These are phyloP conservation scores for Drosophila suboccidentalis DNA, from an alignment of 2,888 invertebrate genomes.

Conservation along the genomic window DNA sequence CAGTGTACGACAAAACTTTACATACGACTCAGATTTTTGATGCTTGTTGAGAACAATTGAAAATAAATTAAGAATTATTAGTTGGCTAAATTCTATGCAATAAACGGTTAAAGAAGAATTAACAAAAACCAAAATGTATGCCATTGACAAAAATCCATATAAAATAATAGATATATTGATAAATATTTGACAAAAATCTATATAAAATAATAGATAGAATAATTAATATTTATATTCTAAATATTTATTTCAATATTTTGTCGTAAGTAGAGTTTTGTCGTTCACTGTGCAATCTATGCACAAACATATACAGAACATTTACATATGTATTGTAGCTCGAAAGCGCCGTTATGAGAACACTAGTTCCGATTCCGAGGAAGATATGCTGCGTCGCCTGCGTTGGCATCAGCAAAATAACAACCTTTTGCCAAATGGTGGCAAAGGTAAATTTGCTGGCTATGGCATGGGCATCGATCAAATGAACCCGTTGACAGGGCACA, in stretches of 20 bases:
- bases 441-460: conserved; percentile 77
- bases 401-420: conserved; percentile 86
- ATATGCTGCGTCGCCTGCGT: conserved; percentile 88
- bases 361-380: conserved; percentile 92
- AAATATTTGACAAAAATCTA: no score
- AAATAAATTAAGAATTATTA: no score
- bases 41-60: no score
- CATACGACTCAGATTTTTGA: background rate
- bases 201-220: no score
- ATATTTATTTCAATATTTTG: no score
- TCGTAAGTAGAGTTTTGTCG: background rate
- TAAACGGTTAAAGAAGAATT: no score
- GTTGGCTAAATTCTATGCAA: no score
- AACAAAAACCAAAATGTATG: no score
- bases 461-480: conserved; percentile 82
- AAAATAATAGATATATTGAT: no score
- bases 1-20: background rate
- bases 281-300: background rate
- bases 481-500: conserved; percentile 83
- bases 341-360: conserved; percentile 85
- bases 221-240: no score
- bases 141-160: no score
- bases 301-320: background rate
- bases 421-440: conserved; percentile 73
- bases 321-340: conserved; percentile 69